Evolutionary conservation across 2,113 vertebrate species (phyloP), one percentile per base, ranked within the genome.

Genomic region (Sorex fumeus): DNA sequence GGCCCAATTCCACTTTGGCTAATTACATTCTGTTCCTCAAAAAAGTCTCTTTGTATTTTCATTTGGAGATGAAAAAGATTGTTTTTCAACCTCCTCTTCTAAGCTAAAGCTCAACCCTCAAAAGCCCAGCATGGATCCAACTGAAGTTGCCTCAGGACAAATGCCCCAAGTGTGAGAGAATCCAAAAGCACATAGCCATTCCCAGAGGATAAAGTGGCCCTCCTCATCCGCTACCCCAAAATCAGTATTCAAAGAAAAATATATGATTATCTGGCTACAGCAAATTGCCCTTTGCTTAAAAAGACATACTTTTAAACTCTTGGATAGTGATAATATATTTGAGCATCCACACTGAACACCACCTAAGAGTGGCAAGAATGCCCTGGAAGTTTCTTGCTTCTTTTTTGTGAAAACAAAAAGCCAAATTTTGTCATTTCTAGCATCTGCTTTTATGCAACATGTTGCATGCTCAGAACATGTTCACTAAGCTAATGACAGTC

Each of bases 41-140:
- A 79, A 75, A 85, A 67, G 92, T 60, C 84, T 66, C 50, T 45
- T 88, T 92, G 36, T 70, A 83, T 91, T 96, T 96, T 94, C 62
- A 92, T 92, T 96, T 85, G 84, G 36, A 88, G 90, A 92, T 93
- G 62, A 92, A 96, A 95, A 94, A 89, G 62, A 92, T 84, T 91
- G 70, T 88, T 96, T 96, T 95, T 93, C 86, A 95, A 88, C 32
- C 53, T 83, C 50, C 19, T 93, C 62, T 90, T 93, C 86, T 91
- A 30, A 90, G 43, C 70, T 91, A 85, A 87, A 84, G 43, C 82
- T 94, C 36, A 78, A 30, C 47, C 62, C 67, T 96, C 88, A 95
- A 97, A 95, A 93, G 91, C 93, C 87, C 96, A 97, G 95, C 93
- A 95, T 86, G 88, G 30, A 93, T 91, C 83, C 84, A 80, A 90